Percentiles rank a stretch among this genome's conserved stretches.
These are phyloP conservation scores for Urocolius indicus DNA, from an alignment of 2,113 vertebrate species.

Conservation along the genomic window DNA sequence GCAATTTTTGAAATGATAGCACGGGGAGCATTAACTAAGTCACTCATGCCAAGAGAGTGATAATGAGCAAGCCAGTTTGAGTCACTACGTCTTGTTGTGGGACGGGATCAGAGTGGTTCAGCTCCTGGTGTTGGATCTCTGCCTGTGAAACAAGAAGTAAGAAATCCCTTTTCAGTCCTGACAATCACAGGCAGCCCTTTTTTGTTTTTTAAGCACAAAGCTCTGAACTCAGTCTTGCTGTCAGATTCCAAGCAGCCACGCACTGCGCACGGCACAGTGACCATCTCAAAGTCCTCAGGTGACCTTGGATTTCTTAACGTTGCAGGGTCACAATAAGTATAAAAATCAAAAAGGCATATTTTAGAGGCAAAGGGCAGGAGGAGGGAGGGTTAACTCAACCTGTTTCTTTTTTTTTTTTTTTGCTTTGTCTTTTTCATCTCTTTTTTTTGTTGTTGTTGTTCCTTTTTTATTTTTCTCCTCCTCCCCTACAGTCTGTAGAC, in stretches of 20 bases:
- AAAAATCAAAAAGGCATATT: background rate
- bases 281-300: background rate
- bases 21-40: background rate
- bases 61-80: background rate
- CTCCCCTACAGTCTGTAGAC: background rate
- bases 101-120: background rate
- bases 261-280: background rate
- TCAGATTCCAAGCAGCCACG: background rate
- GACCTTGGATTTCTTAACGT: background rate
- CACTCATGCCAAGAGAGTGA: background rate
- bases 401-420: background rate
- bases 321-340: accelerated
- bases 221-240: background rate
- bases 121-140: accelerated
- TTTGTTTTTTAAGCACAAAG: background rate
- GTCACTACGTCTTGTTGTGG: background rate
- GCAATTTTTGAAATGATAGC: background rate
- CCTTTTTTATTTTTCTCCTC: background rate
- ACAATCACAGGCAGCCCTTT: background rate
- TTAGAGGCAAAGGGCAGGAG: background rate
- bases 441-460: background rate
- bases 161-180: background rate
- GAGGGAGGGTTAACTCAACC: background rate
- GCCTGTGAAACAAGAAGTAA: background rate
- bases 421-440: background rate